Percentiles rank a stretch among this genome's conserved stretches.
Conservation (phyloP, 2,797 vertebrate species). For the Catamblyrhynchus diadema region DNA sequence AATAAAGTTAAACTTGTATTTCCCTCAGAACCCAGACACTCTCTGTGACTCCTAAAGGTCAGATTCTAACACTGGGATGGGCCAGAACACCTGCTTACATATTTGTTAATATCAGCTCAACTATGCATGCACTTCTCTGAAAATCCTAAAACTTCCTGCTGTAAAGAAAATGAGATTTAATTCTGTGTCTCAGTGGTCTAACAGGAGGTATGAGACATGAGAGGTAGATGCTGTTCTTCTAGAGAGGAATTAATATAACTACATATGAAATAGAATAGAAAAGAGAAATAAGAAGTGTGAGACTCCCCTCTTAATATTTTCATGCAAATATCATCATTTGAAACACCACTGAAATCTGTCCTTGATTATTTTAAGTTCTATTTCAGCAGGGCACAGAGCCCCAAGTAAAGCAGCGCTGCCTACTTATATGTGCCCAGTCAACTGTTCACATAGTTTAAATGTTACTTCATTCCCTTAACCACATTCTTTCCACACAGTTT, state of each 20-base stretch:
- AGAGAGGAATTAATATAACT: background rate
- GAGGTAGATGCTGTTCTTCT: background rate
- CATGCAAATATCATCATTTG: background rate
- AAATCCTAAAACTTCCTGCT: background rate
- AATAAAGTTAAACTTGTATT: background rate
- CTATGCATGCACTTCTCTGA: background rate
- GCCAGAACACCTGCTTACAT: background rate
- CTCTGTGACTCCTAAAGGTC: background rate
- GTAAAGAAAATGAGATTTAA: conserved; percentile 18
- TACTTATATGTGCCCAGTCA: conserved; percentile 70
- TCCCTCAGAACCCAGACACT: background rate
- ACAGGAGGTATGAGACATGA: background rate
- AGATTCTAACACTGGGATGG: background rate
- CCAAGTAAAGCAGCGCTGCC: background rate
- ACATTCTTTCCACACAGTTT: conserved; percentile 73
- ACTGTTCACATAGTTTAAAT: conserved; percentile 75
- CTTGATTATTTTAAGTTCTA: background rate
- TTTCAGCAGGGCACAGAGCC: background rate
- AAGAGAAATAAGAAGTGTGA: background rate
- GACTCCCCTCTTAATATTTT: background rate
- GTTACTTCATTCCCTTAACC: conserved; percentile 79
- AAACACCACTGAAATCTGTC: background rate
- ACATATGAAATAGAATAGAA: background rate
- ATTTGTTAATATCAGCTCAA: background rate
- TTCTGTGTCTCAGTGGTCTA: background rate